Evolutionary conservation across 2,113 vertebrate genomes (phyloP).

Genomic region (Pseudonaja textilis): DNA sequence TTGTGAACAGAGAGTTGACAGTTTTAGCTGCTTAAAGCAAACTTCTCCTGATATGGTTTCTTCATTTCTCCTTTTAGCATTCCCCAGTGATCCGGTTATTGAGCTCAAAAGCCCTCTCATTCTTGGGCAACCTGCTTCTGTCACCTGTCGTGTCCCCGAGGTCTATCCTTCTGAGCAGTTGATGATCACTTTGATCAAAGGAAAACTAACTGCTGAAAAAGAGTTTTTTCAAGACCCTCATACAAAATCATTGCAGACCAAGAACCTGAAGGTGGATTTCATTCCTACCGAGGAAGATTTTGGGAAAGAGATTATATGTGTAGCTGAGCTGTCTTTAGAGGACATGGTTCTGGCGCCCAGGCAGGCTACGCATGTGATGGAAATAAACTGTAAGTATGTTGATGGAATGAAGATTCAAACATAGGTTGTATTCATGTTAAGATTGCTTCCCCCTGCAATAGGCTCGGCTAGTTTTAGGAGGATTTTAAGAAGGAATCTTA

Average conservation of each 20-base stretch:
- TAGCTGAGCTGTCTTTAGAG: constrained; percentile 58
- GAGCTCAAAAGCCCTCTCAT: constrained; percentile 45
- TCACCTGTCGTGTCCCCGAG: constrained; percentile 64
- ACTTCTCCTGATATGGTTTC: constrained; percentile 19
- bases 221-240: not conserved
- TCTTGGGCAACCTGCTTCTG: constrained; percentile 33
- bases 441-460: not conserved
- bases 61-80: constrained; percentile 63
- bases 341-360: constrained; percentile 61
- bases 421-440: not conserved
- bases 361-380: constrained; percentile 51
- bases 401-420: not conserved
- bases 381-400: constrained; percentile 65
- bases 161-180: constrained; percentile 66
- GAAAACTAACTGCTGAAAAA: not conserved
- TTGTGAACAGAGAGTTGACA: constrained; percentile 13
- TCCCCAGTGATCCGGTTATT: constrained; percentile 71
- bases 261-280: constrained; percentile 58
- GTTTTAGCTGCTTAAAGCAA: constrained; percentile 8
- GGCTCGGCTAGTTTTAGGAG: not conserved
- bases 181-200: constrained; percentile 61
- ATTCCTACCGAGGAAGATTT: constrained; percentile 53
- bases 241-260: constrained; percentile 46
- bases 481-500: not conserved
- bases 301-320: constrained; percentile 65